Evolutionary conservation across 2,888 invertebrate genomes (phyloP).

Genomic region (Mactromeris polynyma): DNA sequence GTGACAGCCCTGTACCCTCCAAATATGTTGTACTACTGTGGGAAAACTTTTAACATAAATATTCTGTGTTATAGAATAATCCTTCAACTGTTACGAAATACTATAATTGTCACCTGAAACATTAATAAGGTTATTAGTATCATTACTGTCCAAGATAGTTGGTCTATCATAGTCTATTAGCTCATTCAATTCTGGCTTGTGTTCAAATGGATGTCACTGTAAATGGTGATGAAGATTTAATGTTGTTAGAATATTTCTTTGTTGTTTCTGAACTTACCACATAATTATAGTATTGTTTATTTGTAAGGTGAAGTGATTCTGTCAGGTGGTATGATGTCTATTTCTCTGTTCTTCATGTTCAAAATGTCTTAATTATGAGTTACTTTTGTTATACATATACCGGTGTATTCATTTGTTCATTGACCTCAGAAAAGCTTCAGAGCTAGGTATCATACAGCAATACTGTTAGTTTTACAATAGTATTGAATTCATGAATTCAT

Average conservation of each 20-base stretch:
- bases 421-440: no score
- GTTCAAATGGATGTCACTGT: slow-evolving; percentile 31
- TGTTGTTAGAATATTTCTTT: slow-evolving; percentile 17
- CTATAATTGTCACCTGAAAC: neutral
- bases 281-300: slow-evolving; percentile 7
- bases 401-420: neutral
- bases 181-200: slow-evolving; percentile 7
- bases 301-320: slow-evolving; percentile 9
- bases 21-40: no score
- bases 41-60: no score
- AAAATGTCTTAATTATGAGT: slow-evolving; percentile 1
- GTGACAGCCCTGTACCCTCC: no score
- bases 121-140: neutral
- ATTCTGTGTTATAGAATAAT: neutral
- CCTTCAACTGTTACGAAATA: no score
- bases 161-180: neutral
- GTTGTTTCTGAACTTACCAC: slow-evolving; percentile 14
- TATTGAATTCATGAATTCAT: no score
- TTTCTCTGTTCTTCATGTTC: neutral
- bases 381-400: neutral
- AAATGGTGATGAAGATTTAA: slow-evolving; percentile 35
- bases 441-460: no score
- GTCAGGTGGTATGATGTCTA: neutral
- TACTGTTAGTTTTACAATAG: no score
- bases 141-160: neutral